Evolutionary conservation across 1,140 invertebrate genomes (phyloP).

Genomic region (Himalopsyche phryganea): DNA sequence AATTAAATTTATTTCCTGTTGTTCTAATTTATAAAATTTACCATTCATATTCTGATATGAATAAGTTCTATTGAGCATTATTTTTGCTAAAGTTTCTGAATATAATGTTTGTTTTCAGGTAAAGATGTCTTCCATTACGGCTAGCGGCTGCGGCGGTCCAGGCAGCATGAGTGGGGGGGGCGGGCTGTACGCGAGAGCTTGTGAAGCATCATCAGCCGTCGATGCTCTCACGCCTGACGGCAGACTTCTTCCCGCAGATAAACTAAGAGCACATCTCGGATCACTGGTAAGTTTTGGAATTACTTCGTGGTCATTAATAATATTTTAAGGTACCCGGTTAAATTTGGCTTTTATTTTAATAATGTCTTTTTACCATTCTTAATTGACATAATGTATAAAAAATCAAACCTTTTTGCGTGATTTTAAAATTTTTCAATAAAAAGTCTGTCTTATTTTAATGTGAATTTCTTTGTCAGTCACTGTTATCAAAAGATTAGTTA

Average conservation of each 20-base stretch:
- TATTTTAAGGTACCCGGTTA: too few relatives aligned
- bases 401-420: not conserved
- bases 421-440: not conserved
- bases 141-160: constrained; percentile 30
- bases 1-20: too few relatives aligned
- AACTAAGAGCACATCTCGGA: constrained; percentile 55
- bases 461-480: not conserved
- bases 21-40: too few relatives aligned
- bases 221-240: constrained; percentile 81
- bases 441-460: not conserved
- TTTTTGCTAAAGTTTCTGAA: too few relatives aligned
- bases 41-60: too few relatives aligned
- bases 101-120: too few relatives aligned
- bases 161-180: constrained; percentile 33
- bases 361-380: not conserved
- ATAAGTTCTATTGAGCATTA: too few relatives aligned
- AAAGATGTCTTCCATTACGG: constrained; percentile 47
- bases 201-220: constrained; percentile 66
- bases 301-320: not conserved
- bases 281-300: constrained; percentile 46
- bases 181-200: constrained; percentile 71
- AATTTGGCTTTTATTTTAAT: not conserved
- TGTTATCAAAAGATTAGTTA: not conserved
- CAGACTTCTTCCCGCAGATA: constrained; percentile 71
- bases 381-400: not conserved